Evolutionary conservation across 2,797 vertebrate genomes (phyloP), one percentile per base, ranked within the genome.

Genomic region (Neopelma chrysocephalum): DNA sequence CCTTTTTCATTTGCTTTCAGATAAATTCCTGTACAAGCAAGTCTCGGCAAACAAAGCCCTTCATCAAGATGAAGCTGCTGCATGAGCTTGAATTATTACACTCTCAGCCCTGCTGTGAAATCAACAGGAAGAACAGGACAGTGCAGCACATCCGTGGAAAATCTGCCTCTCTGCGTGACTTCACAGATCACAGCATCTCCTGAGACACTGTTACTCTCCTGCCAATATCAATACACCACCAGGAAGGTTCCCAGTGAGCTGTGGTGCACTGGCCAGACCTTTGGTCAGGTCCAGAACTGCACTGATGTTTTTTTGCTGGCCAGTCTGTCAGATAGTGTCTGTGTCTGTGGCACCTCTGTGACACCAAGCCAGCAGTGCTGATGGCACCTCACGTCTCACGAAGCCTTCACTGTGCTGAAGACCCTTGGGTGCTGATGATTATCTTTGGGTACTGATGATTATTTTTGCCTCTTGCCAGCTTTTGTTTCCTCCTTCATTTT

Each of bases 341-440:
- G 13, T 36, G 48, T 47, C n/a, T 42, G 5, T 50, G 36, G 34
- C 1, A 3, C 68, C 62, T 62, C 66, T 10, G 9, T 11, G 61
- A 23, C 61, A 57, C 36, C 36, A 34, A 31, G 38, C 21, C 66
- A 56, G 29, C 42, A 51, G 25, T 45, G 23, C 40, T 60, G 71
- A 64, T 31, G n/a, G 21, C 22, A 42, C 19, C 18, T 85, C 61
- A 29, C 0, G 0, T 54, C 62, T 40, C 31, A 48, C 21, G 13
- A 12, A 48, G 65, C 29, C 38, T 43, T 58, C 45, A 4, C 3
- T 34, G 50, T 36, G 22, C 32, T 77, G 38, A 51, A 61, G 43
- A 16, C 19, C 50, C 15, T 20, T 11, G 23, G 8, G 17, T 61
- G 32, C 22, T 70, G 51, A 43, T 40, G 27, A 45, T 48, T 43